Evolutionary conservation across 2,888 invertebrate species (phyloP), one percentile per base, ranked within the genome.

Genomic region (Gibbula magus): DNA sequence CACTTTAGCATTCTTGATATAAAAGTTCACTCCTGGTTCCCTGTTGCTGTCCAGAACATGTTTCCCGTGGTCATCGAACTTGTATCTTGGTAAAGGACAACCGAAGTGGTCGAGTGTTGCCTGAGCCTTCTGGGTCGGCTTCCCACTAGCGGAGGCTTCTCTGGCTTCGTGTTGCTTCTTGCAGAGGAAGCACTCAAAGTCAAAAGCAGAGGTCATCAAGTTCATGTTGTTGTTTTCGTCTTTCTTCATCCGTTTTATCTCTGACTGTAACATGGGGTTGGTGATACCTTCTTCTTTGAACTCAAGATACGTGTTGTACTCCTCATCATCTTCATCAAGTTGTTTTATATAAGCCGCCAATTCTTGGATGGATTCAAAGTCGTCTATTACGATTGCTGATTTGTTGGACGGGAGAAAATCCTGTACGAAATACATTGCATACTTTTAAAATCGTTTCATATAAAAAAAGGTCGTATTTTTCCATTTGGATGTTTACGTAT

Each of bases 11-110:
- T 70, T 70, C 0, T 5, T 70, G 1, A 18, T 3, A 35, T 70
- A 70, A n/a, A 70, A 70, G 32, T 20, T n/a, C 7, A 70, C 32
- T 8, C 18, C 70, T 3, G 39, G 22, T 20, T 70, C 70, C 20
- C 25, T 29, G n/a, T 18, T 29, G 18, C 39, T 16, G 20, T 70
- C 70, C n/a, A 16, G 20, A 8, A 70, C 39, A 70, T 1, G 8
- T 32, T 10, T 32, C 16, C 70, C 35, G n/a, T 39, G 16, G 29
- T 70, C 70, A 35, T 70, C 70, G 35, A 35, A 39, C 3, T 39
- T 70, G 29, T 18, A 10, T 5, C 18, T 18, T 1, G 95, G 95
- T 61, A 90, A 82, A 3, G 94, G 93, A 88, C 95, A 95, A 81
- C 94, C 90, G 81, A 94, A 95, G 84, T 95, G 94, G 7, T 85